Conservation (phyloP, 2,888 invertebrate genomes). For the Pseudanteris insignis region DNA sequence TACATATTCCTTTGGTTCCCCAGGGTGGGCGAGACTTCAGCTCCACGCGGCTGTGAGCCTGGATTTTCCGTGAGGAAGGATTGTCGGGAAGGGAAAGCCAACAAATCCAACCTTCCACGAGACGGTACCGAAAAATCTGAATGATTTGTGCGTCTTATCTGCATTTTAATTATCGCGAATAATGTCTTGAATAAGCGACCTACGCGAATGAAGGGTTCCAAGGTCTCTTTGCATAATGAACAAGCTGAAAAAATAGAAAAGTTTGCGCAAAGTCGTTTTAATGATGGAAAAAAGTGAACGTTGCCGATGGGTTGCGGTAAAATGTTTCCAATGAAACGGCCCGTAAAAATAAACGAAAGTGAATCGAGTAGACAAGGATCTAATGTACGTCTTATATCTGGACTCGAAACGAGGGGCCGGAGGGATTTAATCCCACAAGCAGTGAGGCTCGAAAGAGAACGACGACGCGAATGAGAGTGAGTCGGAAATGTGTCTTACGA, state of each 20-base stretch:
- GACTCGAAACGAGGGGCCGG: neutral
- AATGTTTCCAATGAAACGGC: conserved; percentile 3
- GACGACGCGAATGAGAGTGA: neutral
- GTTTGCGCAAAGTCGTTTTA: conserved; percentile 4
- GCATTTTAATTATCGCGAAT: conserved; percentile 66
- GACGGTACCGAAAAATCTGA: conserved; percentile 57
- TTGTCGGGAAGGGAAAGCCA: conserved; percentile 43
- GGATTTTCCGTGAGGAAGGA: conserved; percentile 45
- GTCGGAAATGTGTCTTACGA: conserved; percentile 49
- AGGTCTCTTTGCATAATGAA: conserved; percentile 29
- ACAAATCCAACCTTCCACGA: conserved; percentile 42
- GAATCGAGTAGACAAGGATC: conserved; percentile 6
- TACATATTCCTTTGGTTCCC: conserved; percentile 50
- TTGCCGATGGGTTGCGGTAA: neutral
- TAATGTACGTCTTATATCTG: conserved; percentile 17
- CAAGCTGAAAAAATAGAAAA: conserved; percentile 24
- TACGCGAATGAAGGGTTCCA: conserved; percentile 40
- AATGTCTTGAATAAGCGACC: conserved; percentile 61
- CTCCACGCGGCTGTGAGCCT: conserved; percentile 36
- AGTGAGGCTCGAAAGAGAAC: conserved; percentile 16
- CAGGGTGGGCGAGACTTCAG: conserved; percentile 48
- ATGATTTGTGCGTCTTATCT: conserved; percentile 66
- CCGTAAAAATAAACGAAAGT: conserved; percentile 7
- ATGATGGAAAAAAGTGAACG: neutral
- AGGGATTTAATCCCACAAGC: conserved; percentile 22